Evolutionary conservation across 1,140 invertebrate species (phyloP), one percentile per base, ranked within the genome.

Genomic region (Drosophila eugracilis): DNA sequence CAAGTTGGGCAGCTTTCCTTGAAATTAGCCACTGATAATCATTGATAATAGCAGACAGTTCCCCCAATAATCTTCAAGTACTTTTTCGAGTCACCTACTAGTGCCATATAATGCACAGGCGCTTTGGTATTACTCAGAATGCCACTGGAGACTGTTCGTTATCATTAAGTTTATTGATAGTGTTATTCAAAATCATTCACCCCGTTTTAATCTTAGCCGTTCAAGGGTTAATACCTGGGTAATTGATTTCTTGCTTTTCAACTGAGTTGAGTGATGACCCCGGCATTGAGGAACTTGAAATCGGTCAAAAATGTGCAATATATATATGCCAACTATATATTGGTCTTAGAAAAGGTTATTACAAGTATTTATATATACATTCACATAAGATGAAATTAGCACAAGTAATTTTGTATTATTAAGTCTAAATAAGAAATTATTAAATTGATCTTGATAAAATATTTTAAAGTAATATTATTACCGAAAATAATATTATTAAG

Each of bases 21-120:
- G 28, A 45, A 60, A 9, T 41, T 30, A 21, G 24, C n/a, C n/a
- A n/a, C n/a, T n/a, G n/a, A n/a, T 32, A 32, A 9, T 44, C 59
- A 59, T 17, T 34, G 54, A 45, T 63, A 36, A 22, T 9, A 12
- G 4, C 15, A 21, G 54, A 45, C 22, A 42, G 26, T 10, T 24
- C 3, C 9, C 19, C 7, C 0, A 9, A 9, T 15, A 36, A 36
- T 44, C 28, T 21, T 12, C 1, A 6, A 14, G n/a, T 4, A 4
- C 4, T 4, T 1, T 1, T 28, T 3, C 41, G 59, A 63, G 26
- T 63, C 54, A 60, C 28, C 5, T n/a, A 36, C 14, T 21, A 6
- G 1, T n/a, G 10, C 15, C 37, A 45, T 63, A 63, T 63, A 63
- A 44, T 19, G 14, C 5, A 0, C 7, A 44, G 5, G 30, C 19